Conservation (phyloP, 53 echinoderm and acorn worm genomes). For the Paracentrotus lividus region DNA sequence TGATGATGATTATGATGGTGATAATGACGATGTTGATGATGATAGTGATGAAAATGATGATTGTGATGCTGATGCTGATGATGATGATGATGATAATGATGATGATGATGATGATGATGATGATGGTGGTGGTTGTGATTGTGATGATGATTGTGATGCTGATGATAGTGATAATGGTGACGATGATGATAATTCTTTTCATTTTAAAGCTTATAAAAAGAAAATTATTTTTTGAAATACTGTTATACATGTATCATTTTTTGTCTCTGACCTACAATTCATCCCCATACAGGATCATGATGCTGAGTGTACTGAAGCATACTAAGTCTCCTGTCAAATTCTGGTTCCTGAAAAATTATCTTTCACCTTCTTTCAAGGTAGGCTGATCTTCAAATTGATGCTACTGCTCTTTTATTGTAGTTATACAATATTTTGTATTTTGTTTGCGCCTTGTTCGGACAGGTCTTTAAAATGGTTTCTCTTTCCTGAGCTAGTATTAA, state of each 20-base stretch:
- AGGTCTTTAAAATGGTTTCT: too few relatives aligned
- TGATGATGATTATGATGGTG: background rate
- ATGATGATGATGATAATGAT: background rate
- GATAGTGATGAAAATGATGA: background rate
- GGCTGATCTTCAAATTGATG: background rate
- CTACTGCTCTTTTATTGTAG: background rate
- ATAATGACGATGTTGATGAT: background rate
- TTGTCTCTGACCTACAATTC: background rate
- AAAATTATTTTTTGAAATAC: background rate
- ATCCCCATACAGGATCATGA: slow-evolving; percentile 95
- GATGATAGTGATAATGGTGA: background rate
- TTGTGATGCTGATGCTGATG: background rate
- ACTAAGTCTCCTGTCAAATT: slow-evolving; percentile 98
- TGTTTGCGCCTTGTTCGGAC: too few relatives aligned
- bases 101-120: background rate
- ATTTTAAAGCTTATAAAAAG: background rate
- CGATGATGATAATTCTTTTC: background rate
- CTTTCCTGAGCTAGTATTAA: too few relatives aligned
- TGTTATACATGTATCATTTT: background rate
- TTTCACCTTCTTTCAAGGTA: slow-evolving; percentile 97
- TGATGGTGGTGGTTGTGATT: too few relatives aligned
- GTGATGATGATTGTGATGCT: background rate
- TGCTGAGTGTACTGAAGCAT: slow-evolving; percentile 95
- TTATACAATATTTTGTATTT: too few relatives aligned
- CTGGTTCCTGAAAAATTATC: slow-evolving; percentile 97